Conservation (phyloP, 2,888 invertebrate species). For the Leptinotarsa tumamoca region DNA sequence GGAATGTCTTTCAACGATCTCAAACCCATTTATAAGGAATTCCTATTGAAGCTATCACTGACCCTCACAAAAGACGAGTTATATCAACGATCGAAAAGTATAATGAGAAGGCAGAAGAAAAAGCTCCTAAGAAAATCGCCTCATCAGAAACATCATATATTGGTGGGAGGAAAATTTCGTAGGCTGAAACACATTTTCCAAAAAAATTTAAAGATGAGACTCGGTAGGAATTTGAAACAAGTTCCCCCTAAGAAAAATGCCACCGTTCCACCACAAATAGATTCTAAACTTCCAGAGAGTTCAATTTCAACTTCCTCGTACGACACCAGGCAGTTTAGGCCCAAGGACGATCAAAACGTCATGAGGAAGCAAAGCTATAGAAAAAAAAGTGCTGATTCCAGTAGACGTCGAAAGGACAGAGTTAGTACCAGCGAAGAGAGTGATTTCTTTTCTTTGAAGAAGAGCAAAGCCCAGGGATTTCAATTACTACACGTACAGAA, state of each 20-base stretch:
- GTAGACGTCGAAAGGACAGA: slow-evolving; percentile 49
- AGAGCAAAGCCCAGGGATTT: slow-evolving; percentile 58
- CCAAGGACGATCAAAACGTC: slow-evolving; percentile 67
- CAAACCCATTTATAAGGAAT: slow-evolving; percentile 92
- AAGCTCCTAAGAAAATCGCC: slow-evolving; percentile 71
- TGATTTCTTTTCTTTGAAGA: slow-evolving; percentile 65
- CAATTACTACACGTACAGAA: slow-evolving; percentile 55
- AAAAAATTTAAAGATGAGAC: slow-evolving; percentile 67
- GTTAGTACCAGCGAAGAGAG: slow-evolving; percentile 67
- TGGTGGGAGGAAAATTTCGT: slow-evolving; percentile 61
- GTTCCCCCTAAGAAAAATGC: slow-evolving; percentile 15
- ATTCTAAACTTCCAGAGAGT: slow-evolving; percentile 68
- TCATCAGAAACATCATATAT: slow-evolving; percentile 53
- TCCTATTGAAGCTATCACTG: slow-evolving; percentile 86
- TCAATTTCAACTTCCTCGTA: slow-evolving; percentile 75
- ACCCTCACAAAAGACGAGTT: slow-evolving; percentile 93
- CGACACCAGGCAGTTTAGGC: slow-evolving; percentile 73
- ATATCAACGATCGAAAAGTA: slow-evolving; percentile 88
- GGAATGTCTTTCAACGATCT: slow-evolving; percentile 94
- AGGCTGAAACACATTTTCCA: slow-evolving; percentile 70
- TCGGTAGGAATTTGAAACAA: slow-evolving; percentile 47
- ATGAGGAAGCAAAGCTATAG: slow-evolving; percentile 57
- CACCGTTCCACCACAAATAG: slow-evolving; percentile 30
- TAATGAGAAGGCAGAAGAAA: slow-evolving; percentile 87
- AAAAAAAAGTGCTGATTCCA: slow-evolving; percentile 52